A percentile compares a stretch with the other conserved stretches of the same genome.
These are phyloP conservation scores for Eurytoma adleriae DNA, from an alignment of 2,888 invertebrate species.

Conservation along the genomic window DNA sequence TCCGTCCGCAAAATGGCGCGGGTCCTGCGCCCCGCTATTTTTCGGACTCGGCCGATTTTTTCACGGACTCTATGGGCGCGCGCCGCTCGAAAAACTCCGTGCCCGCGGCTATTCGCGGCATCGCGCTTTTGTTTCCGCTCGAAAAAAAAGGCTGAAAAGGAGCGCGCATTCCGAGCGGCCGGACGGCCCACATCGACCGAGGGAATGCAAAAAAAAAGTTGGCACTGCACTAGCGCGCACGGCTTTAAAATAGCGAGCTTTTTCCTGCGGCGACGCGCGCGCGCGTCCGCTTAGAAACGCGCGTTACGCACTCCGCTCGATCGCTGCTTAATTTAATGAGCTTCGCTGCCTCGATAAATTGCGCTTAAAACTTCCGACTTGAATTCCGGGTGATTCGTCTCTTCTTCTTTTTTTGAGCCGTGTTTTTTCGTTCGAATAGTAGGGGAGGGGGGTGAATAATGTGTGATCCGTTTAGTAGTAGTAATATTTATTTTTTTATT, in stretches of 20 bases:
- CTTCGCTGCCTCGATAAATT: neutral
- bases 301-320: constrained; percentile 9
- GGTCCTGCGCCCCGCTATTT: neutral
- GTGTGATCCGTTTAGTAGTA: too few relatives aligned
- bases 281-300: neutral
- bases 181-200: constrained; percentile 47
- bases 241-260: constrained; percentile 53
- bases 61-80: neutral
- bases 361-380: neutral
- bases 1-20: neutral
- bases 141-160: constrained; percentile 29
- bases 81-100: constrained; percentile 25
- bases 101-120: constrained; percentile 27
- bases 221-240: constrained; percentile 47
- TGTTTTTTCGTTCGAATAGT: neutral
- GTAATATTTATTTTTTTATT: too few relatives aligned
- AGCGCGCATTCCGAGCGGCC: constrained; percentile 36
- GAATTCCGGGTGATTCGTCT: neutral
- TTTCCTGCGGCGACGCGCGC: constrained; percentile 23
- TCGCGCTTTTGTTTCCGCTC: constrained; percentile 45
- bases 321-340: neutral
- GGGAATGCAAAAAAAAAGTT: constrained; percentile 51
- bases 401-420: neutral
- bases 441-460: too few relatives aligned
- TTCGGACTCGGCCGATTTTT: neutral